Conservation (phyloP, 2,888 invertebrate species). For the Stegophylla sp. region DNA sequence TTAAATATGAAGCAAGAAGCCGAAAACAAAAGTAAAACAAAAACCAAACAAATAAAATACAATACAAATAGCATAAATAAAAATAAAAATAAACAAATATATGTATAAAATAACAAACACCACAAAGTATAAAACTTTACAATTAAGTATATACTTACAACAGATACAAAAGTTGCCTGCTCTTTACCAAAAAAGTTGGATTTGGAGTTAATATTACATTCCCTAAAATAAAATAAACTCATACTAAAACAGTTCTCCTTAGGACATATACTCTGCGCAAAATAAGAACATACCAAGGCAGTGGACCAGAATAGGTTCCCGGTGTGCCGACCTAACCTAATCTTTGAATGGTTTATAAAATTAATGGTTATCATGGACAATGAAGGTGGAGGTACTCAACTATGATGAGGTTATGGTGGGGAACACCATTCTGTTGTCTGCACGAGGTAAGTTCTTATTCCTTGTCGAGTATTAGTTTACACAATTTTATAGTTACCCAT, state of each 20-base stretch:
- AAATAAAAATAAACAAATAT: slow-evolving; percentile 25
- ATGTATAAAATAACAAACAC: slow-evolving; percentile 55
- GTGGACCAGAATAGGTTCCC: no score
- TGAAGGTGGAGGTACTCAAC: no score
- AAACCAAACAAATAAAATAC: slow-evolving; percentile 35
- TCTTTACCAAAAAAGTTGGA: slow-evolving; percentile 60
- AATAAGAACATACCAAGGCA: no score
- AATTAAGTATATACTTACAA: slow-evolving; percentile 69
- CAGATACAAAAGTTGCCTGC: slow-evolving; percentile 76
- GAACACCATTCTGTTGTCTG: no score
- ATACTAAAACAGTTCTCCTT: neutral
- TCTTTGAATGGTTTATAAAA: no score
- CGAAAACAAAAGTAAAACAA: slow-evolving; percentile 55
- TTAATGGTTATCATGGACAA: no score
- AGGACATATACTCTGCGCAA: no score
- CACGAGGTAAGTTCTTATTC: no score
- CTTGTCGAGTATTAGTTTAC: no score
- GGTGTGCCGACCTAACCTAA: no score
- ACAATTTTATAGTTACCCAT: slow-evolving; percentile 34
- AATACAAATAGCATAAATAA: slow-evolving; percentile 24
- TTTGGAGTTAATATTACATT: slow-evolving; percentile 40
- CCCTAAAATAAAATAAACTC: slow-evolving; percentile 35
- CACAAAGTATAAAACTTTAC: slow-evolving; percentile 35
- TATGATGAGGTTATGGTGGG: no score
- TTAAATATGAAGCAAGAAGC: slow-evolving; percentile 58